Base-by-base conservation (phyloP, 2,113 vertebrate species). In the Tetraodon nigroviridis region DNA sequence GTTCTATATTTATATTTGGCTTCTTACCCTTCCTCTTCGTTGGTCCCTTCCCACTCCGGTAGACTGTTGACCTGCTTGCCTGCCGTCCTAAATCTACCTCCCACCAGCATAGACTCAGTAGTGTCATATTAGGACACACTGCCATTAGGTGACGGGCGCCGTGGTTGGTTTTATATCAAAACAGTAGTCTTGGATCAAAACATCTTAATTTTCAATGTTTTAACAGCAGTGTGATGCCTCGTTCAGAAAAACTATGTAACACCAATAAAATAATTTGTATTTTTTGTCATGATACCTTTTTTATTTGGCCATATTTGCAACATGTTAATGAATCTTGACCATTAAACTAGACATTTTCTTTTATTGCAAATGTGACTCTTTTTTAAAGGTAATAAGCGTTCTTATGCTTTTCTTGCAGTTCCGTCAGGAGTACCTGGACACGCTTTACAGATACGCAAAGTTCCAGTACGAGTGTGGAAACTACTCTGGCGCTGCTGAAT, bases 391-490 rank as follows among this genome's bases (percentile, higher is more conserved):
- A 49, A 37, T 37, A 3, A 37, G 27, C 57, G 2, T 50, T 15
- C 29, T 68, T 5, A 0, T 53, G 5, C 73, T 76, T 76, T 63
- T 72, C 48, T 61, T 71, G 21, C 69, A 98, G 96, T 99, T 99
- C 84, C 94, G 95, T 68, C 96, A 98, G 70, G 95, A 99, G 75
- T 98, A 98, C 84, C 88, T 99, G 86, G 95, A 99, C 81, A 99
- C 95, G 0, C 92, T 98, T 55, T 98, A 99, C 87, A 91, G 93
- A 58, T 97, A 98, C n/a, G 96, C 96, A 66, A 99, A 98, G 86
- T 98, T 99, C 89, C 97, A 99, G 42, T 99, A 97, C 10, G 95
- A 99, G 83, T 97, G 95, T 81, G 96, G 96, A n/a, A 99, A 99
- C 88, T 99, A 99, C 87, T 96, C 96, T 0, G 95, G 95, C 71